A percentile compares a stretch with the other conserved stretches of the same genome.
Evolutionary conservation across 64 coral and sea anemone genomes (phyloP).

Genomic region (Anthopleura sola): DNA sequence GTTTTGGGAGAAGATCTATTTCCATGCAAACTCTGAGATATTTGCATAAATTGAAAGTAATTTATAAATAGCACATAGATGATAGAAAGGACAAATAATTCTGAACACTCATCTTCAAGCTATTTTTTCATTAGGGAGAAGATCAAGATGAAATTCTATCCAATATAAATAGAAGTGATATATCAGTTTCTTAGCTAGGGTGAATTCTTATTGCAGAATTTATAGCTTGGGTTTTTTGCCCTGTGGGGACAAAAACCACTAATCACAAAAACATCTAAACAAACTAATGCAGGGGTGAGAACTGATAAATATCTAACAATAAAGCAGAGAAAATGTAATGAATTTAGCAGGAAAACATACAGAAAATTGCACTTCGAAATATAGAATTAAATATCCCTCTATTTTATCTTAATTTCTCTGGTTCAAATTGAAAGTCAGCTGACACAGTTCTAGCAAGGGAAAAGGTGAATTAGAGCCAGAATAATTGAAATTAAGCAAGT

Average conservation of each 20-base stretch:
- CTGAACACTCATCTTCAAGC: background rate
- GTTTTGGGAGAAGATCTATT: background rate
- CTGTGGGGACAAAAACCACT: background rate
- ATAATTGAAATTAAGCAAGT: background rate
- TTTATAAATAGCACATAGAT: background rate
- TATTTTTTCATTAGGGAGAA: background rate
- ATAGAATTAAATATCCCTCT: background rate
- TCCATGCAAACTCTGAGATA: background rate
- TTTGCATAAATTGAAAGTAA: background rate
- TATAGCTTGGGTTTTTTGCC: background rate
- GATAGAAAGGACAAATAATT: background rate
- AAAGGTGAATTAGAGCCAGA: background rate
- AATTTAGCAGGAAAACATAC: background rate
- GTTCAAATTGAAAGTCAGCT: conserved; percentile 3
- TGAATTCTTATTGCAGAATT: background rate
- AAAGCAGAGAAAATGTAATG: background rate
- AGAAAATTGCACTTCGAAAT: no score
- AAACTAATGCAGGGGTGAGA: background rate
- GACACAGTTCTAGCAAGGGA: background rate
- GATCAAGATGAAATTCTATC: background rate
- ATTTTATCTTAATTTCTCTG: background rate
- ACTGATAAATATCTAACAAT: background rate
- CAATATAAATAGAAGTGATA: background rate
- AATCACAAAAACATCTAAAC: background rate
- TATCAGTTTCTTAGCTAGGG: background rate